Conservation (phyloP, 2,797 vertebrate species). For the Muscicapa striata region DNA sequence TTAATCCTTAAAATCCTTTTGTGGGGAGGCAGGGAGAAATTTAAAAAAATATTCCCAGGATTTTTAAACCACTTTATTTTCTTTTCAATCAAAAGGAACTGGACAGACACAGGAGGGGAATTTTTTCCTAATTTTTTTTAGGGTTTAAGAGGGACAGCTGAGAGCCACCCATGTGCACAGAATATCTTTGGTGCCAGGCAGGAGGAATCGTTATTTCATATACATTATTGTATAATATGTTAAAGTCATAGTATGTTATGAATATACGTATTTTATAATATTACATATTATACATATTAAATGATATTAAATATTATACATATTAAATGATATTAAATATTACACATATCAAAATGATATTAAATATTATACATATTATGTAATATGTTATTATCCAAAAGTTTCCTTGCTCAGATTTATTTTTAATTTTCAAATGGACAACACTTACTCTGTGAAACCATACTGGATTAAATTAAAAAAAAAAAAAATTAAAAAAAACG, state of each 20-base stretch:
- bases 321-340: too few relatives aligned
- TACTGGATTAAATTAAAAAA: background rate
- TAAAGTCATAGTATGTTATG: too few relatives aligned
- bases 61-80: background rate
- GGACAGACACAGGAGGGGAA: background rate
- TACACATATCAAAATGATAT: too few relatives aligned
- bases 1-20: slow-evolving; percentile 3
- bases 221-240: too few relatives aligned
- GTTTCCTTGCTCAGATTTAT: background rate
- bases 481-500: too few relatives aligned
- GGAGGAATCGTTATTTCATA: background rate
- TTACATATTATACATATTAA: too few relatives aligned
- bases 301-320: too few relatives aligned
- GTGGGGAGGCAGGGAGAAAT: background rate
- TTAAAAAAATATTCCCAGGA: background rate
- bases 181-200: background rate
- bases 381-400: background rate
- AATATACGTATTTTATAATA: too few relatives aligned
- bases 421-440: background rate
- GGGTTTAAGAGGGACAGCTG: background rate
- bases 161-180: background rate
- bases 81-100: background rate
- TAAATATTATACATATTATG: too few relatives aligned
- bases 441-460: background rate
- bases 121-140: background rate